A percentile compares a stretch with the other conserved stretches of the same genome.
Conservation (phyloP, 1,140 invertebrate genomes). For the Pararge aegeria region DNA sequence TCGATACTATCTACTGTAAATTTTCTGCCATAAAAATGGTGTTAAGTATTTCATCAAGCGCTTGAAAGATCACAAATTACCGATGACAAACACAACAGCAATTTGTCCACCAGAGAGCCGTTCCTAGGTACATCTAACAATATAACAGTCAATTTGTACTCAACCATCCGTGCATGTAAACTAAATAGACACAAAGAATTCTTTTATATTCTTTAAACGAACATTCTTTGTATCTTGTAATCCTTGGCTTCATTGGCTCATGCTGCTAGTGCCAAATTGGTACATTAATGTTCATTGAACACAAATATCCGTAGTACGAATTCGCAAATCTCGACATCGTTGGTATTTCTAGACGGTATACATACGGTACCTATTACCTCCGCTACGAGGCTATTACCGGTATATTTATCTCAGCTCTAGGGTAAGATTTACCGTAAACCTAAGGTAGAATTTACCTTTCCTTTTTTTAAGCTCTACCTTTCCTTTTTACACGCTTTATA, state of each 20-base stretch:
- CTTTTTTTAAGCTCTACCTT: too few relatives aligned
- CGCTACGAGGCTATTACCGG: too few relatives aligned
- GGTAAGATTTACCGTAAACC: too few relatives aligned
- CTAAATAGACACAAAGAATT: slow-evolving; percentile 1
- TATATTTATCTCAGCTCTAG: too few relatives aligned
- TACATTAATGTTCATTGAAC: slow-evolving; percentile 13
- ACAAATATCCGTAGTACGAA: too few relatives aligned
- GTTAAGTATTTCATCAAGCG: background rate
- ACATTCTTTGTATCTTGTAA: slow-evolving; percentile 17
- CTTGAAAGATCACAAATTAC: background rate
- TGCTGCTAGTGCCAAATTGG: slow-evolving; percentile 12
- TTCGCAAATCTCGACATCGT: too few relatives aligned
- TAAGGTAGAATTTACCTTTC: too few relatives aligned
- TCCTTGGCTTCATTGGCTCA: slow-evolving; percentile 28
- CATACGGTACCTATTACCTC: too few relatives aligned
- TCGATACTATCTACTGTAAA: background rate
- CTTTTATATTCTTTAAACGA: slow-evolving; percentile 12
- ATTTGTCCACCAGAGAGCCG: background rate
- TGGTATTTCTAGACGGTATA: too few relatives aligned
- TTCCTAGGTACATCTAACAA: background rate
- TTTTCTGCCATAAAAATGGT: background rate
- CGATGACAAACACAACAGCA: background rate
- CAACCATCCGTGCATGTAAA: slow-evolving; percentile 3
- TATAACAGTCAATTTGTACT: background rate
- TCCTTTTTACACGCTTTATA: too few relatives aligned